A percentile compares a stretch with the other conserved stretches of the same genome.
Conservation (phyloP, 2,888 invertebrate species). For the Amblyjoppa proteus region DNA sequence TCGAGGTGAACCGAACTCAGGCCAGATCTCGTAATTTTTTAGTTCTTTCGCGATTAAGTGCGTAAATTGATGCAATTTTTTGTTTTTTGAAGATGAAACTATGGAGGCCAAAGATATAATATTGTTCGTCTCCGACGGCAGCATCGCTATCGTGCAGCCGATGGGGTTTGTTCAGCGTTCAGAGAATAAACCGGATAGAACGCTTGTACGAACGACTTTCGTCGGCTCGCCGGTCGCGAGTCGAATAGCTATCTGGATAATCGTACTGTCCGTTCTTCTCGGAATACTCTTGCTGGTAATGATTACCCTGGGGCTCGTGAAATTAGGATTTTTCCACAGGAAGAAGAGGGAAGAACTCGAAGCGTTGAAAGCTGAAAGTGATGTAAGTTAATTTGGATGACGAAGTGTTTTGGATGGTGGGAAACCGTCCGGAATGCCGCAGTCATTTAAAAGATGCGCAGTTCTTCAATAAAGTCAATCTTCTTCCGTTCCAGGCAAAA, state of each 20-base stretch:
- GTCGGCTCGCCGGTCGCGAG: slow-evolving; percentile 78
- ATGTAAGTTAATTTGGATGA: slow-evolving; percentile 67
- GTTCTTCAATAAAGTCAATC: too few species aligned
- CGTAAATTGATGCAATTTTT: neutral
- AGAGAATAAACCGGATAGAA: slow-evolving; percentile 74
- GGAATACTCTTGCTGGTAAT: slow-evolving; percentile 78
- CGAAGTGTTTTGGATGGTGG: too few species aligned
- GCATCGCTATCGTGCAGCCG: slow-evolving; percentile 75
- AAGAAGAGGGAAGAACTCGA: slow-evolving; percentile 77
- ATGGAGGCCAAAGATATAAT: slow-evolving; percentile 81
- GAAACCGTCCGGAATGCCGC: too few species aligned
- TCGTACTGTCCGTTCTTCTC: slow-evolving; percentile 77
- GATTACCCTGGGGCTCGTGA: slow-evolving; percentile 75
- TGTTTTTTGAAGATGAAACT: slow-evolving; percentile 51
- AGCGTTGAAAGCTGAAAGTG: slow-evolving; percentile 78
- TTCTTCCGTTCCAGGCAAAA: slow-evolving; percentile 49
- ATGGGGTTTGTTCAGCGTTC: slow-evolving; percentile 75
- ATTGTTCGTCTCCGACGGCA: slow-evolving; percentile 81
- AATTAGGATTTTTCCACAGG: slow-evolving; percentile 81
- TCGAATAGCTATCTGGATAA: slow-evolving; percentile 77
- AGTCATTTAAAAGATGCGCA: too few species aligned
- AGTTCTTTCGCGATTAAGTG: neutral
- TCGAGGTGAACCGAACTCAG: slow-evolving; percentile 75
- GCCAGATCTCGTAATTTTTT: neutral
- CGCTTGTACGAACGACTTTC: slow-evolving; percentile 81